phyloP scores from a whole-genome alignment of 2,113 vertebrate genomes.

The Corythornis cristatus region DNA sequence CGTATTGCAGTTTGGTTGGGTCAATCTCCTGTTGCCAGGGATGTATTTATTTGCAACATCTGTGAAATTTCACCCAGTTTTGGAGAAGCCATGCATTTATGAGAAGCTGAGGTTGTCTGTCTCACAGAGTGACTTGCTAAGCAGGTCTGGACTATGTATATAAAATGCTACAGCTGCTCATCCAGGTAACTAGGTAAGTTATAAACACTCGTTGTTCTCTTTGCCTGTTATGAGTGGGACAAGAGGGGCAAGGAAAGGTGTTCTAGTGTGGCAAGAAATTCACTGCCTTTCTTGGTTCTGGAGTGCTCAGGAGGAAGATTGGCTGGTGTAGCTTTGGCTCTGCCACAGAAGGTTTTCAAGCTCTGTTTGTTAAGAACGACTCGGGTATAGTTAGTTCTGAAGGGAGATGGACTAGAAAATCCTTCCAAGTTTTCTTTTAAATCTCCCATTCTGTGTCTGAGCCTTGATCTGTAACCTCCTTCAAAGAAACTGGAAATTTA shows the following conservation, averaged over 20 bases:
- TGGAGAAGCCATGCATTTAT: neutral
- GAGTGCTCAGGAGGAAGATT: neutral
- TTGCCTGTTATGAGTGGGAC: rapidly evolving
- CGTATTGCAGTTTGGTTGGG: neutral
- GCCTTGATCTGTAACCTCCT: neutral
- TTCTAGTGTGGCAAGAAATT: neutral
- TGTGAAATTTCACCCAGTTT: neutral
- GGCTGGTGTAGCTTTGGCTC: neutral
- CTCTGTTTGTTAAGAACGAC: neutral
- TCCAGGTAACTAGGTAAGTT: neutral
- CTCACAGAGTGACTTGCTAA: neutral
- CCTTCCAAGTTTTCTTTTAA: neutral
- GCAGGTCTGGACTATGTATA: rapidly evolving
- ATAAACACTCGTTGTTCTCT: neutral
- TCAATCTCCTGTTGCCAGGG: neutral
- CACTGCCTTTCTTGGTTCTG: neutral
- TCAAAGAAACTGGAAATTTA: neutral
- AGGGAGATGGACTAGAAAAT: neutral
- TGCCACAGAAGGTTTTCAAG: neutral
- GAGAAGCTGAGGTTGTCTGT: neutral
- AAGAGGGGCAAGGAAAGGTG: neutral
- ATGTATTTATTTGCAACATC: neutral
- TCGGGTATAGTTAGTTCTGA: neutral
- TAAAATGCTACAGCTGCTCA: neutral
- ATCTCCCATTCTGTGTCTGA: neutral